A percentile compares a stretch with the other conserved stretches of the same genome.
Evolutionary conservation across 2,888 invertebrate genomes (phyloP).

Genomic region (Epinotia bilunana): DNA sequence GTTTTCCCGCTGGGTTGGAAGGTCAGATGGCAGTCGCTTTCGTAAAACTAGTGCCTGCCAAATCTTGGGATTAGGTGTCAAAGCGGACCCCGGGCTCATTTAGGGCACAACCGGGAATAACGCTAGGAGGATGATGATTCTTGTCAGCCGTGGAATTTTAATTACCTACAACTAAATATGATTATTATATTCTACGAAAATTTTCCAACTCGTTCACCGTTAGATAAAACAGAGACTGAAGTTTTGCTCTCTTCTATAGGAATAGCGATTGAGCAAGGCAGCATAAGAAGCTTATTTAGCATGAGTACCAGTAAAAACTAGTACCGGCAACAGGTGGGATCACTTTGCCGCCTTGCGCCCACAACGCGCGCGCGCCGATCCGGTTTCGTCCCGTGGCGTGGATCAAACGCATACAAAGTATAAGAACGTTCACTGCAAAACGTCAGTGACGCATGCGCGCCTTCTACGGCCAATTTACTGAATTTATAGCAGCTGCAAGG

Average conservation of each 20-base stretch:
- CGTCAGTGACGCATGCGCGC: conserved; percentile 72
- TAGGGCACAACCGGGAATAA: too few relatives aligned
- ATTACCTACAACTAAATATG: too few relatives aligned
- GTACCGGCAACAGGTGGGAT: conserved; percentile 71
- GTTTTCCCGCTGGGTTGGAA: too few relatives aligned
- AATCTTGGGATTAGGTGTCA: too few relatives aligned
- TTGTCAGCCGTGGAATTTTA: not conserved
- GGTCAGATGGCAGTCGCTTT: too few relatives aligned
- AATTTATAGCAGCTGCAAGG: conserved; percentile 81
- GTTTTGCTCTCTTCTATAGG: conserved; percentile 10
- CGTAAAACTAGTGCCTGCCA: too few relatives aligned
- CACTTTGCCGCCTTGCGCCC: conserved; percentile 62
- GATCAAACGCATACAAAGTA: conserved; percentile 53
- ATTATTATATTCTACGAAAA: not conserved
- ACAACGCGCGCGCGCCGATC: conserved; percentile 61
- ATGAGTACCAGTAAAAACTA: conserved; percentile 70
- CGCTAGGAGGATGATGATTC: not conserved
- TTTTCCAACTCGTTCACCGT: not conserved
- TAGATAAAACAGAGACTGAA: conserved; percentile 4
- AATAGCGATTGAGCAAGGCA: conserved; percentile 40
- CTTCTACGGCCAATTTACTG: conserved; percentile 76
- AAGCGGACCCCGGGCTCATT: too few relatives aligned
- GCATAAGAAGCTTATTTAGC: conserved; percentile 47
- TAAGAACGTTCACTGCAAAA: conserved; percentile 59
- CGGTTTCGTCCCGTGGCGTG: conserved; percentile 64